Base-by-base conservation (phyloP, 1,140 invertebrate species). In the Leptestheria dahalacensis region DNA sequence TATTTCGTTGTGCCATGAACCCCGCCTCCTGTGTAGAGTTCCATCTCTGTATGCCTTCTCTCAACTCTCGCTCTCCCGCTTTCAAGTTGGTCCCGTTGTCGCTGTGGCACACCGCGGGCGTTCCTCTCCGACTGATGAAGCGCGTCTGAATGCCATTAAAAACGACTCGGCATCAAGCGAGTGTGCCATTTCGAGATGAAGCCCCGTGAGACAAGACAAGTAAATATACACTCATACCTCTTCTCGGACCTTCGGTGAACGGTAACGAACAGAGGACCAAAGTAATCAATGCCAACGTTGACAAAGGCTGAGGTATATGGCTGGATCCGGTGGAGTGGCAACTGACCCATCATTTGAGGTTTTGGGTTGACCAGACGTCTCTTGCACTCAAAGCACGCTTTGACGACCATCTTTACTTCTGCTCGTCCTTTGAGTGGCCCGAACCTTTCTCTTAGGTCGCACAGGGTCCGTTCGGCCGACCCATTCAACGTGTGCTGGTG, bases 31-130 rank as follows among this genome's bases (percentile, higher is more conserved):
- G 21, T 21, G 21, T 56, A 23, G 25, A 41, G 33, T 56, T 56
- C 0, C 29, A 15, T 21, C n/a, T 18, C 18, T 1, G 15, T 6
- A 57, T n/a, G 3, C 29, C 28, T n/a, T 57, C 23, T 10, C 54
- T 26, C 1, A 56, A 33, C 3, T 56, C 54, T 12, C 21, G 12
- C 25, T 62, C 49, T 0, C 54, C 60, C 1, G 59, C 62, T 1
- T 54, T 48, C 15, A 69, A 69, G 56, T 66, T 64, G 1, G 66
- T 66, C 0, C 53, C 68, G 29, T 68, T 65, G 48, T 69, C 66
- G 3, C 47, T 59, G 52, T 58, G 57, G 12, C 68, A 57, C n/a
- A 50, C 26, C 0, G 12, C 47, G 12, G 51, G 62, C 12, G 26
- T 41, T 12, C 66, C 68, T 57, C 65, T 26, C 11, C 66, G 28